Percentiles rank a stretch among this genome's conserved stretches.
phyloP scores from a whole-genome alignment of 2,888 invertebrate genomes.

The Macroteleia sp. region DNA sequence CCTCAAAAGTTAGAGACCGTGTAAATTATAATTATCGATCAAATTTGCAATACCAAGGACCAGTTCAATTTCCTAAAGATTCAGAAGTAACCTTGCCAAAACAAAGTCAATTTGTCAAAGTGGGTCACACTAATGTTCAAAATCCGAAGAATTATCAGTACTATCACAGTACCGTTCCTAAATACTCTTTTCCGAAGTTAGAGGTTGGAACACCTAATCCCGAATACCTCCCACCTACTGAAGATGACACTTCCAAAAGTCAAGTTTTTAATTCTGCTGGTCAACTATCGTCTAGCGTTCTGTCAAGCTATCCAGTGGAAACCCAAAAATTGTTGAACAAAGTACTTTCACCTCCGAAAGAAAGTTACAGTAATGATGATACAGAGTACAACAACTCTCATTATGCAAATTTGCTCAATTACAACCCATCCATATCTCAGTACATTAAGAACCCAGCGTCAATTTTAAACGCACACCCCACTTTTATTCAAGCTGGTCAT shows the following conservation, averaged over 20 bases:
- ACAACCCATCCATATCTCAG: constrained; percentile 81
- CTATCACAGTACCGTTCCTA: background rate
- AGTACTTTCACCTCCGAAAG: constrained; percentile 67
- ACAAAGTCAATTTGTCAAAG: constrained; percentile 70
- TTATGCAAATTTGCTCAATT: constrained; percentile 77
- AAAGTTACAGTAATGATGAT: constrained; percentile 44
- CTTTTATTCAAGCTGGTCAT: constrained; percentile 80
- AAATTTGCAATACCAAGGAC: constrained; percentile 77
- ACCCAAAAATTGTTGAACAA: constrained; percentile 72
- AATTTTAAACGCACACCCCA: constrained; percentile 80
- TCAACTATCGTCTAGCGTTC: constrained; percentile 17
- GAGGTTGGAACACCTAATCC: constrained; percentile 73
- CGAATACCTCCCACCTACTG: constrained; percentile 70
- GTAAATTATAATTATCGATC: constrained; percentile 1
- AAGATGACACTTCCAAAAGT: constrained; percentile 1
- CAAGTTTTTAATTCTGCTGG: constrained; percentile 50
- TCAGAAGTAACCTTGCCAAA: no score
- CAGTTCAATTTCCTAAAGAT: constrained; percentile 77
- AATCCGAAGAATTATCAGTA: constrained; percentile 17
- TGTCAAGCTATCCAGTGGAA: constrained; percentile 70
- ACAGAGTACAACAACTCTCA: constrained; percentile 67
- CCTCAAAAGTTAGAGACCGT: constrained; percentile 30
- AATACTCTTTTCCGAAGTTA: constrained; percentile 68
- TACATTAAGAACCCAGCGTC: constrained; percentile 81
- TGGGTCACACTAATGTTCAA: background rate